Percentiles rank a stretch among this genome's conserved stretches.
These are phyloP conservation scores for Trichechus manatus DNA, from an alignment of 2,113 vertebrate genomes.

Conservation along the genomic window DNA sequence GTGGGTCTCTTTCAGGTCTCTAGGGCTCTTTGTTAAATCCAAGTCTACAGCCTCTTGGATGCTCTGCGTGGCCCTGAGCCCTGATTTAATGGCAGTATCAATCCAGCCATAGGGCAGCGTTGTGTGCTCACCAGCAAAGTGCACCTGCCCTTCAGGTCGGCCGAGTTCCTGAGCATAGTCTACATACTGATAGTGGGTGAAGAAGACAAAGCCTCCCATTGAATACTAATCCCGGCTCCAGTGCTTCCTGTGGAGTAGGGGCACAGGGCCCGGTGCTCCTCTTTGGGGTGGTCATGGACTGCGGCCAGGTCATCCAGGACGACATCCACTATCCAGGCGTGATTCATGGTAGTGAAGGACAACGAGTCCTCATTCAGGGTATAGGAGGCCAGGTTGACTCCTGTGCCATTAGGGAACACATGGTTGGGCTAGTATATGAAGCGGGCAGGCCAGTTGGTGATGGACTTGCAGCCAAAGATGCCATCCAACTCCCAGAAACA, in stretches of 20 bases:
- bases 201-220: slow-evolving; percentile 89
- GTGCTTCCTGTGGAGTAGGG: slow-evolving; percentile 85
- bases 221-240: slow-evolving; percentile 91
- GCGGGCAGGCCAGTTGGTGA: slow-evolving; percentile 82
- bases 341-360: slow-evolving; percentile 87
- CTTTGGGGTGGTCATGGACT: slow-evolving; percentile 85
- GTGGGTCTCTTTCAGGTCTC: not conserved
- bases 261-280: slow-evolving; percentile 82
- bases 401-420: slow-evolving; percentile 82
- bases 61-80: slow-evolving; percentile 86
- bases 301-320: slow-evolving; percentile 89
- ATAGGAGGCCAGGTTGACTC: slow-evolving; percentile 91
- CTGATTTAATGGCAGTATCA: slow-evolving; percentile 91
- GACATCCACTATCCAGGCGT: slow-evolving; percentile 61
- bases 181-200: slow-evolving; percentile 90
- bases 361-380: slow-evolving; percentile 88
- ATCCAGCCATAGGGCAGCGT: slow-evolving; percentile 92
- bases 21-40: not conserved
- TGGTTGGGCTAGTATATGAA: slow-evolving; percentile 79
- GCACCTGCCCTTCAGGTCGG: slow-evolving; percentile 84
- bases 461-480: slow-evolving; percentile 89
- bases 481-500: slow-evolving; percentile 91
- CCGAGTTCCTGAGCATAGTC: slow-evolving; percentile 88
- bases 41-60: slow-evolving; percentile 83
- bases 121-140: slow-evolving; percentile 92